Conservation (phyloP, 2,888 invertebrate genomes). For the Drosophila fungiperda region DNA sequence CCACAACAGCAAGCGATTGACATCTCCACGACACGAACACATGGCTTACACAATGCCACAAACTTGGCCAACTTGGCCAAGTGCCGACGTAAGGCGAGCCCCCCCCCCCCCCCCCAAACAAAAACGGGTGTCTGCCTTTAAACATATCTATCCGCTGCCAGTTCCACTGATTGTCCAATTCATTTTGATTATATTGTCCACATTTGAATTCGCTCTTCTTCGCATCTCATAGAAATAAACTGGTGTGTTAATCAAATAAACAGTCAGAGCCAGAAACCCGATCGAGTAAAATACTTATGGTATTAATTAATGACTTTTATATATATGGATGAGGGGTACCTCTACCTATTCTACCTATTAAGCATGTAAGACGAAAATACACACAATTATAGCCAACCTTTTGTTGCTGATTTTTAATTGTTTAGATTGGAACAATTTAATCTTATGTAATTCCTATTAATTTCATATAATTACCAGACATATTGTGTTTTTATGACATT, state of each 20-base stretch:
- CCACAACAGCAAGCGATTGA: conserved; percentile 29
- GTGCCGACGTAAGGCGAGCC: conserved; percentile 10
- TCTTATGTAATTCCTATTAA: not conserved
- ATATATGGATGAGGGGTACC: not conserved
- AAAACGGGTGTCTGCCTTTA: not conserved
- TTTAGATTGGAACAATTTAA: not conserved
- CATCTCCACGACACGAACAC: conserved; percentile 27
- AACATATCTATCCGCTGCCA: not conserved
- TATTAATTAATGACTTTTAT: not conserved
- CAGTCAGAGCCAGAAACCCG: not conserved
- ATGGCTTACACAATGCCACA: conserved; percentile 19
- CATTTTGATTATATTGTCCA: not conserved
- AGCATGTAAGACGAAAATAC: not conserved
- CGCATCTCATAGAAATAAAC: not conserved
- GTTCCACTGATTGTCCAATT: not conserved
- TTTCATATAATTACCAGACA: not conserved
- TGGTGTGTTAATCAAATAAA: not conserved
- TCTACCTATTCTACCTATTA: too few species aligned
- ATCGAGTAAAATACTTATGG: not conserved
- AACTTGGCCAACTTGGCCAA: conserved; percentile 38
- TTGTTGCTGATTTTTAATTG: conserved; percentile 2
- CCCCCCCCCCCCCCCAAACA: not conserved
- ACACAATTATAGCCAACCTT: not conserved
- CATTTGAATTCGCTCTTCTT: not conserved
- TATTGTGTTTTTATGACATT: not conserved